Evolutionary conservation across 2,888 invertebrate genomes (phyloP).

Genomic region (Mesopsocus fuscifrons): DNA sequence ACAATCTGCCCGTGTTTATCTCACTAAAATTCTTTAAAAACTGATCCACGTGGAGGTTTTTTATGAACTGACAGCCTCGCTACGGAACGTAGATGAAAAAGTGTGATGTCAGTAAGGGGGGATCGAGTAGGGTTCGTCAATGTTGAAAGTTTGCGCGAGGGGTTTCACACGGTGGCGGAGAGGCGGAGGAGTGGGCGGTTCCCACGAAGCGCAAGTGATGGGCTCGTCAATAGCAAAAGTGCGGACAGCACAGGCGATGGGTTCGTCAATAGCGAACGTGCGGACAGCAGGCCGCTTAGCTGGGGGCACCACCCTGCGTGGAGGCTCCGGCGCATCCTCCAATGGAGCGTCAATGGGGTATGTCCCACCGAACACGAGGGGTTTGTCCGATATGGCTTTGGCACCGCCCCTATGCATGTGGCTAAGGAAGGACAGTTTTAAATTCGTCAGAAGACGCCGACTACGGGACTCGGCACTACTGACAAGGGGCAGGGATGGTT

Average conservation of each 20-base stretch:
- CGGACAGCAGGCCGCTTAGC: conserved; percentile 2
- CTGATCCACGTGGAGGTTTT: too few species aligned
- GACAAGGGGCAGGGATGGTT: conserved; percentile 21
- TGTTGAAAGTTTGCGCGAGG: conserved; percentile 32
- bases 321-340: conserved; percentile 4
- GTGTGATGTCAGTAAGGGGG: conserved; percentile 25
- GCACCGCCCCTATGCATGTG: conserved; percentile 12
- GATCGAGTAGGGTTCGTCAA: conserved; percentile 28
- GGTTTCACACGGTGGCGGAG: conserved; percentile 11
- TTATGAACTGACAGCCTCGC: too few species aligned
- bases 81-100: too few species aligned
- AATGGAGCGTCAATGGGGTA: conserved; percentile 65
- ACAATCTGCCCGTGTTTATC: too few species aligned
- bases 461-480: conserved; percentile 20
- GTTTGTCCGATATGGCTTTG: conserved; percentile 25
- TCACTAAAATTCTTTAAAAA: too few species aligned
- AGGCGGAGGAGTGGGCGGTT: too few species aligned
- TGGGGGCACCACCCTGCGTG: background rate
- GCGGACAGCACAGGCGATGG: conserved; percentile 27
- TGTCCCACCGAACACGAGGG: conserved; percentile 66
- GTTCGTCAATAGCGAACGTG: conserved; percentile 28
- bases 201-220: conserved; percentile 15
- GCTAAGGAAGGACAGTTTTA: conserved; percentile 12
- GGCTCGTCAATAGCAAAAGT: conserved; percentile 38
- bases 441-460: conserved; percentile 16